Evolutionary conservation across 1,140 invertebrate genomes (phyloP), one percentile per base, ranked within the genome.

Genomic region (Diuraphis noxia): DNA sequence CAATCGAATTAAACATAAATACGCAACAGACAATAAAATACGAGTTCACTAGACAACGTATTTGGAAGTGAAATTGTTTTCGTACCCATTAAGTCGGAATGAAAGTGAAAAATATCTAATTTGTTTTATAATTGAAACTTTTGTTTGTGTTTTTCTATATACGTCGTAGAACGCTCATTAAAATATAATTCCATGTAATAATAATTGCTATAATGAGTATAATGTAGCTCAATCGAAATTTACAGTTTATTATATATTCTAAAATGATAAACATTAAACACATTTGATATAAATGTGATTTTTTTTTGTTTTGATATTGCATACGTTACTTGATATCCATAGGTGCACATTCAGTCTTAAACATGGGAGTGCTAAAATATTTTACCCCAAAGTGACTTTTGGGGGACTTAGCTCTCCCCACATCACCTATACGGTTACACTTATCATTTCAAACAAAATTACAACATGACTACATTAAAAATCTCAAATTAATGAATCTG

Each of bases 61-160:
- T 85, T 85, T 34, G 30, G 82, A 85, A 85, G 82, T 85, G 82
- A 85, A 85, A 85, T 46, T 85, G 25, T 85, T 85, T 41, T 85
- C 41, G 41, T 85, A 9, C 82, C 30, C n/a, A 85, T 46, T 85
- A 85, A 46, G 36, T 25, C 41, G 30, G 46, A 46, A 85, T 41
- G 82, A 85, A 85, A 85, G 82, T 85, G 41, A 85, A 85, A 85
- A 82, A 84, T 46, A 85, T 46, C 6, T n/a, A 46, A 85, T 85
- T 85, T 85, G n/a, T 85, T 46, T 85, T 85, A 46, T 46, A 85
- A 85, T 85, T 85, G 82, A 85, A 46, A 85, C 30, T 46, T 85
- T 46, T 85, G 41, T 34, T 46, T 85, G 6, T 30, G 13, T 40
- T 82, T 38, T 4, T 41, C 38, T 82, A 49, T 82, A 49, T 21